Percentiles rank a stretch among this genome's conserved stretches.
phyloP scores from a whole-genome alignment of 2,113 vertebrate genomes.

The Antechinus flavipes region DNA sequence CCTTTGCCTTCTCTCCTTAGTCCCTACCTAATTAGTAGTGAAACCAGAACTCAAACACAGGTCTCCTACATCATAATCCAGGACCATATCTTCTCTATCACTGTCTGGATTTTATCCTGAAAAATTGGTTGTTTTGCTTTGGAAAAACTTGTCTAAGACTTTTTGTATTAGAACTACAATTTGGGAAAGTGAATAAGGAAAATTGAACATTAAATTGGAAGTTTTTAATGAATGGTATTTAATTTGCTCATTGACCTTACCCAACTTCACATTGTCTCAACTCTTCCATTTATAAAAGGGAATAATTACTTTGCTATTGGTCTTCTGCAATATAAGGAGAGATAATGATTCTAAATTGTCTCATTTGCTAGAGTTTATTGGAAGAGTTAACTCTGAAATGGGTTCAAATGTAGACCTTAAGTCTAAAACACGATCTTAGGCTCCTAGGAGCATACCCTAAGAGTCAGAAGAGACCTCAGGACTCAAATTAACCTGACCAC shows the following conservation, averaged over 20 bases:
- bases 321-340: not conserved
- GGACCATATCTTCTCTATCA: not conserved
- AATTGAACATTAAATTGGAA: not conserved
- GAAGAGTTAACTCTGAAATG: not conserved
- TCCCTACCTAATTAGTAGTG: not conserved
- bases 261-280: not conserved
- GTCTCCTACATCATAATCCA: not conserved
- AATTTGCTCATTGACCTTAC: not conserved
- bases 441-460: not conserved
- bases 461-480: not conserved
- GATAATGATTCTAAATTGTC: not conserved
- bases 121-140: not conserved
- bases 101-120: not conserved
- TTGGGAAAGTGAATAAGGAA: not conserved
- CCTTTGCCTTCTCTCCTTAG: too few species aligned
- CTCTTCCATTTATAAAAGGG: conserved; percentile 18
- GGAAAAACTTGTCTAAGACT: not conserved
- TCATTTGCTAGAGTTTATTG: not conserved
- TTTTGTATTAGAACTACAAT: not conserved
- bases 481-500: not conserved
- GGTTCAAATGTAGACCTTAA: not conserved
- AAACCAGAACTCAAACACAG: not conserved
- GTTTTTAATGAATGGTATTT: not conserved
- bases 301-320: not conserved
- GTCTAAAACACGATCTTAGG: not conserved